Conservation (phyloP, 2,888 invertebrate genomes). For the Tachina fera region DNA sequence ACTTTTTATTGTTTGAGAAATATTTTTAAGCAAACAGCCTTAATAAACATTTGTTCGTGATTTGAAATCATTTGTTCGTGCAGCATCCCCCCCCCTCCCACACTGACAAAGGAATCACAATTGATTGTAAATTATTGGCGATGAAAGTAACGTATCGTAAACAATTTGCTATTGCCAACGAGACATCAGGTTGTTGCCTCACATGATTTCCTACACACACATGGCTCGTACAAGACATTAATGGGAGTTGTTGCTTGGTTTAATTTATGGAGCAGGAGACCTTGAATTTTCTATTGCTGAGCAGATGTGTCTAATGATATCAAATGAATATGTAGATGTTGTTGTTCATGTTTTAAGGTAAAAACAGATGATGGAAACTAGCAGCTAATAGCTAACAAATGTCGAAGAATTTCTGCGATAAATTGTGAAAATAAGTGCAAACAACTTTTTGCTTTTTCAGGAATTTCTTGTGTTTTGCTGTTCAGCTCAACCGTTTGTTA, state of each 20-base stretch:
- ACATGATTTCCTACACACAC: neutral
- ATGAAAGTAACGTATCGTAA: slow-evolving; percentile 60
- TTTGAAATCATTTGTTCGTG: too few relatives aligned
- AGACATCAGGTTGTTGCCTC: neutral
- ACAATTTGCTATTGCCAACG: slow-evolving; percentile 50
- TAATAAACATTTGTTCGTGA: neutral
- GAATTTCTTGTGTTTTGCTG: slow-evolving; percentile 49
- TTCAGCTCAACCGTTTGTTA: slow-evolving; percentile 57
- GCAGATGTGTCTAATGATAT: slow-evolving; percentile 66
- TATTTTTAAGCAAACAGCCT: slow-evolving; percentile 5
- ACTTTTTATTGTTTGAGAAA: slow-evolving; percentile 34
- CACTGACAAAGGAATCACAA: slow-evolving; percentile 49
- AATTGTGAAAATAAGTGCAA: slow-evolving; percentile 14
- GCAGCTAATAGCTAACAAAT: slow-evolving; percentile 62
- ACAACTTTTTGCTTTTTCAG: slow-evolving; percentile 9
- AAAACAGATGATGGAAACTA: slow-evolving; percentile 61
- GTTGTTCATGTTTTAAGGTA: slow-evolving; percentile 53
- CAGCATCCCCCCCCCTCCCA: neutral
- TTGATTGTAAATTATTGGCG: slow-evolving; percentile 70
- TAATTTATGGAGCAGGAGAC: neutral
- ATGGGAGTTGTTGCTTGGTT: slow-evolving; percentile 16
- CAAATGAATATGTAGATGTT: slow-evolving; percentile 41
- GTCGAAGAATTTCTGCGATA: slow-evolving; percentile 3
- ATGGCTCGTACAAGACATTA: slow-evolving; percentile 39
- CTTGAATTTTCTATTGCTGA: slow-evolving; percentile 2